Conservation (phyloP, 2,113 vertebrate genomes). For the Bufo bufo region DNA sequence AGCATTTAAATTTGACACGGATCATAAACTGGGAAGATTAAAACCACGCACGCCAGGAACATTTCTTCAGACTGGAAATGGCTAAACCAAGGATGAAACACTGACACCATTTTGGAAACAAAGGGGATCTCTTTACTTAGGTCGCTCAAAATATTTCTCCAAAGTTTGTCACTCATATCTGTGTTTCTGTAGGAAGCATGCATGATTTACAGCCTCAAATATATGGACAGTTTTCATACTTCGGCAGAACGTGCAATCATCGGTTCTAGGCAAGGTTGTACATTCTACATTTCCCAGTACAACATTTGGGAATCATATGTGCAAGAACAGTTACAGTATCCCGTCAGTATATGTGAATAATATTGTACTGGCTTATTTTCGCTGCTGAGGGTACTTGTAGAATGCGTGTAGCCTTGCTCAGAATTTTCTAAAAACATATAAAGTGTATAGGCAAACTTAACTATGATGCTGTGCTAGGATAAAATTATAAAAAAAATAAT, state of each 20-base stretch:
- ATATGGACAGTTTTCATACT: not conserved
- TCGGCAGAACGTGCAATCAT: conserved; percentile 1
- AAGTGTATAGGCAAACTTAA: not conserved
- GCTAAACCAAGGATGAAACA: conserved; percentile 11
- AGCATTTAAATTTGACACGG: conserved; percentile 48
- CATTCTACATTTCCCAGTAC: conserved; percentile 30
- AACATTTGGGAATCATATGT: conserved; percentile 11
- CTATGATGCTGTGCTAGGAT: not conserved
- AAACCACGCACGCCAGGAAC: conserved; percentile 31
- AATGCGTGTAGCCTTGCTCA: not conserved
- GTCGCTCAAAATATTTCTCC: not conserved
- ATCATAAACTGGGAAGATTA: conserved; percentile 43
- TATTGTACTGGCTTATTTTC: not conserved
- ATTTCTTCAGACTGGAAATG: conserved; percentile 26
- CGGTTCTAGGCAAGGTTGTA: not conserved
- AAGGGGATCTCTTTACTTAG: conserved; percentile 28
- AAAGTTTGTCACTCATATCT: conserved; percentile 5
- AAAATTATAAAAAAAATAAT: not conserved
- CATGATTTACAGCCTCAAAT: not conserved
- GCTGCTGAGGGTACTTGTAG: not conserved
- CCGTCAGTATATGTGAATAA: conserved; percentile 7
- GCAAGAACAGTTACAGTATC: not conserved
- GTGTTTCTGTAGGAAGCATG: not conserved
- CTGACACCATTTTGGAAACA: conserved; percentile 32
- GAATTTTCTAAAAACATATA: not conserved